Base-by-base conservation (phyloP, 2,797 vertebrate species). In the Sebastiscus albofasciatus region DNA sequence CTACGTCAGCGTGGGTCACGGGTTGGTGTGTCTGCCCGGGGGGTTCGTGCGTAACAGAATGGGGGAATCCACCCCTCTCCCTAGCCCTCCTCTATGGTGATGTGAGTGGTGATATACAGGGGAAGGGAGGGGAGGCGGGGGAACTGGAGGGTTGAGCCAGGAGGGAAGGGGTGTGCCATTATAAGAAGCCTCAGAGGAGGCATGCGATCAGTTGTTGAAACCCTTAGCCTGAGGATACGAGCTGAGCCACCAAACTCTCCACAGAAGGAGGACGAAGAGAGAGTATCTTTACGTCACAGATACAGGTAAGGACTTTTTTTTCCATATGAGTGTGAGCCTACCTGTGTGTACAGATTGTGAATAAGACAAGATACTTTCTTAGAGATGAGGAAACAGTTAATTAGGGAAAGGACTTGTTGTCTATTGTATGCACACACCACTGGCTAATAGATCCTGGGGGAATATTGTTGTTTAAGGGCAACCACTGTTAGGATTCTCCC, bases 181-280 rank as follows among this genome's bases (percentile, higher is more conserved):
- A 96, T 96, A 96, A 96, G 93, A 90, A 95, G 94, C 93, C 93
- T 94, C 93, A 92, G 93, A 92, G 93, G 92, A 94, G 92, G 90
- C 87, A 90, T 88, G 91, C 90, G 27, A 80, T 92, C 93, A 96
- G 91, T 95, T 92, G 93, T 93, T 92, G 87, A 92, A 94, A 94
- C 91, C 93, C 89, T 90, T 79, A 93, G 93, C 91, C 93, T 91
- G 83, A 93, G 95, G 94, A 94, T 94, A 95, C 91, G 42, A 95
- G 93, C 90, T 39, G 85, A 91, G 82, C 85, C 77, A 71, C 82
- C 65, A 72, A 85, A 82, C 68, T 81, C 85, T 83, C 78, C 56
- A 67, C 75, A 75, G 77, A 85, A 73, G 78, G 81, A 84, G 87
- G 79, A 87, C 82, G 49, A 75, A 16, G 52, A 86, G 34, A 86